These are phyloP conservation scores for Drosophila athabasca DNA, from an alignment of 1,140 invertebrate genomes.

Conservation along the genomic window DNA sequence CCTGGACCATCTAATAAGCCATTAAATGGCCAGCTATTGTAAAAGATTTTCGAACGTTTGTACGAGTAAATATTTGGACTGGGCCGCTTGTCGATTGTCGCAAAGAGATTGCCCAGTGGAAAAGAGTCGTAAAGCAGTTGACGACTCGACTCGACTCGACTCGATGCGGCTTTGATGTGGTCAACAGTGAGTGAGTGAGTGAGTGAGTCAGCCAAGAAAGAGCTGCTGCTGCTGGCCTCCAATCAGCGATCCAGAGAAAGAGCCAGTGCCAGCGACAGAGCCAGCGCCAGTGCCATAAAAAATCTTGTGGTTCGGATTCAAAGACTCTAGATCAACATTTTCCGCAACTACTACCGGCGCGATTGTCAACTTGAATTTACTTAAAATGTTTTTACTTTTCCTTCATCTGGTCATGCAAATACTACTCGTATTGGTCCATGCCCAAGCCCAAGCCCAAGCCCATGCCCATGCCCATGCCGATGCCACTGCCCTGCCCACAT, in stretches of 20 bases:
- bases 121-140: conserved; percentile 65
- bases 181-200: conserved; percentile 58
- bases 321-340: neutral
- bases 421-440: neutral
- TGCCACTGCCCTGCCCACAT: conserved; percentile 27
- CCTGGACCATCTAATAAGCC: conserved; percentile 68
- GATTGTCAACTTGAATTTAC: conserved; percentile 37
- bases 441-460: neutral
- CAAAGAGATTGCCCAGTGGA: conserved; percentile 28
- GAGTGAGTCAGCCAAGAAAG: conserved; percentile 48
- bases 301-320: neutral
- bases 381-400: conserved; percentile 10
- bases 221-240: neutral
- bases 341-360: conserved; percentile 13
- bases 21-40: conserved; percentile 50
- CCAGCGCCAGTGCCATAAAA: neutral
- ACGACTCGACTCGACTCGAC: conserved; percentile 3
- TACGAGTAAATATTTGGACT: conserved; percentile 66
- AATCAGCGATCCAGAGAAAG: conserved; percentile 8
- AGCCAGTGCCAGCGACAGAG: neutral
- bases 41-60: conserved; percentile 32
- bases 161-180: conserved; percentile 49
- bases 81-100: conserved; percentile 8
- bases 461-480: neutral
- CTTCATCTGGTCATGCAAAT: conserved; percentile 20